These are phyloP conservation scores for Chlamydotis undulata DNA, from an alignment of 2,113 vertebrate species.

Conservation along the genomic window DNA sequence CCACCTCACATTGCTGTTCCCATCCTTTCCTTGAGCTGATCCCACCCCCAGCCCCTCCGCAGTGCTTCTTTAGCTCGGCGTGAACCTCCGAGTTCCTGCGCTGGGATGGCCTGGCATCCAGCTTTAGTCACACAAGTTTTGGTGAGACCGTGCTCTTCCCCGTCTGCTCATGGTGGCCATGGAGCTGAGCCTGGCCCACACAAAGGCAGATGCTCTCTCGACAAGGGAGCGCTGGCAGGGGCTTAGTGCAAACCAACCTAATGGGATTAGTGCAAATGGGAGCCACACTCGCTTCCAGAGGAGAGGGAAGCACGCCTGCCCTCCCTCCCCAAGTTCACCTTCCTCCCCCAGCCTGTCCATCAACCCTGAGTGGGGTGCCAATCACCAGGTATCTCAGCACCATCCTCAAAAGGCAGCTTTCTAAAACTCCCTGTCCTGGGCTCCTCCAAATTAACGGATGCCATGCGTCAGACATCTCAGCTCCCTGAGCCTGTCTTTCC, in stretches of 20 bases:
- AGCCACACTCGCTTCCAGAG: not conserved
- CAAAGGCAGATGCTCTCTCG: not conserved
- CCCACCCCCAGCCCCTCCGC: no score
- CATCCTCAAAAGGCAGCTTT: not conserved
- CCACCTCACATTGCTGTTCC: not conserved
- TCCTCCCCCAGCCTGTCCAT: not conserved
- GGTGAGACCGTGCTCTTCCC: not conserved
- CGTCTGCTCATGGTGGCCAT: rapidly evolving
- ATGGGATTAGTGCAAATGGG: not conserved
- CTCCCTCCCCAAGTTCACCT: not conserved
- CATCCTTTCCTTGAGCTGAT: not conserved
- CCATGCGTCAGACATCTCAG: rapidly evolving
- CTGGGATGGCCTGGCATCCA: not conserved
- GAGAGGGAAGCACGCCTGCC: not conserved
- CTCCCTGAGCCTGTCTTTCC: not conserved
- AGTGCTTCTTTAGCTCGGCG: not conserved
- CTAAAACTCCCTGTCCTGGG: not conserved
- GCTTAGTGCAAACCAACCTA: not conserved
- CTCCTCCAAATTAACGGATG: not conserved
- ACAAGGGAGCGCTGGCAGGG: rapidly evolving
- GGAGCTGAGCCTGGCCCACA: not conserved
- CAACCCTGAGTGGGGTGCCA: not conserved
- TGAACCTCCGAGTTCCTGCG: rapidly evolving
- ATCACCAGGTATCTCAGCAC: not conserved
- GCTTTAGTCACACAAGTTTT: not conserved